Evolutionary conservation across 2,888 invertebrate species (phyloP), one percentile per base, ranked within the genome.

Genomic region (Julus scanicus): DNA sequence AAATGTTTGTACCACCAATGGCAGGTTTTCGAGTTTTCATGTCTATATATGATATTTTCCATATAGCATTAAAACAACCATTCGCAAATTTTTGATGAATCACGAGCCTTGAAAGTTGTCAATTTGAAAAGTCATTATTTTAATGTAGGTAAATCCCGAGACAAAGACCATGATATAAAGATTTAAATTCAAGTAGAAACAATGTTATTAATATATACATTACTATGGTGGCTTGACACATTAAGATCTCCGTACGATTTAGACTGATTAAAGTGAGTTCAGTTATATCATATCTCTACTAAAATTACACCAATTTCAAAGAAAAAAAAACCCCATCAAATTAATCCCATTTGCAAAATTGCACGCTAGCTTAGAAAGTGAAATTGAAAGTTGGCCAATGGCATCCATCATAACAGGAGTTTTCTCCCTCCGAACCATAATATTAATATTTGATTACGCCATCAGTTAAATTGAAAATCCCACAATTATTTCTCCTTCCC

Each of bases 401-500:
- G 71, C 29, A 71, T 71, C 29, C 29, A 71, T 71, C 71, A 71
- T 71, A 71, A 71, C 71, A 8, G 71, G 29, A 71, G 20, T 71
- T 71, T 71, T 71, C 29, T 71, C 2, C 71, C 29, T 71, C 71
- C 20, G 29, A 71, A 29, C 71, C 29, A 71, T 71, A 71, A 71
- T 71, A 71, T 71, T 71, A 71, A 71, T 71, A 71, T 71, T 71
- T 71, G 71, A 71, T 71, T 71, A 71, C 71, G 71, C 71, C 71
- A 71, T 71, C 71, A 71, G 71, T 71, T 71, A 71, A 71, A 71
- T 71, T 71, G 71, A 71, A 71, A 71, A 71, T 71, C 71, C 71
- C 71, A 71, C 71, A 71, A 71, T 71, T 71, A 71, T 71, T 71
- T 29, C 71, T 29, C 71, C 71, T 71, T 71, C 71, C 29, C 71